A percentile compares a stretch with the other conserved stretches of the same genome.
These are phyloP conservation scores for Monoplex corrugatus DNA, from an alignment of 2,888 invertebrate species.

Conservation along the genomic window DNA sequence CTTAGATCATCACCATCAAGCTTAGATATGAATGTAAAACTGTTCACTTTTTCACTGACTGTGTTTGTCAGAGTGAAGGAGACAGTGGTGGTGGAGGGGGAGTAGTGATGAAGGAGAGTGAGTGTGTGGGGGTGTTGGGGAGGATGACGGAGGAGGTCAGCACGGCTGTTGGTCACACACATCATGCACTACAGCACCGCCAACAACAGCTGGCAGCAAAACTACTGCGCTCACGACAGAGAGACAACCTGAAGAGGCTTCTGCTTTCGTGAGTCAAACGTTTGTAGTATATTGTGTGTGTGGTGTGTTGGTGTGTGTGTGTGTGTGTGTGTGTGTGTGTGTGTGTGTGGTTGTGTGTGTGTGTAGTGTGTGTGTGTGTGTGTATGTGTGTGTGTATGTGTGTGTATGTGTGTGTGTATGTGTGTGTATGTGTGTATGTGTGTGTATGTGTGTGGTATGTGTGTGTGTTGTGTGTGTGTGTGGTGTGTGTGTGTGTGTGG, in stretches of 20 bases:
- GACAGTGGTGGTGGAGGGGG: not conserved
- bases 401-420: not conserved
- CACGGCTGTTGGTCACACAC: slow-evolving; percentile 58
- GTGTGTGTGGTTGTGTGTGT: not conserved
- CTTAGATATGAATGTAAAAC: too few relatives aligned
- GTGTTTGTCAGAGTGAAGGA: not conserved
- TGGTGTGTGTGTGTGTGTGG: not conserved
- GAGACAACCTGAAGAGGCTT: slow-evolving; percentile 68
- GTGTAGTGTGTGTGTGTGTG: not conserved
- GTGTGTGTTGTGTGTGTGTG: too few relatives aligned
- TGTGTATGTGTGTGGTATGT: too few relatives aligned
- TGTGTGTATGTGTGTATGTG: not conserved
- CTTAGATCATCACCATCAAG: too few relatives aligned
- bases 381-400: not conserved
- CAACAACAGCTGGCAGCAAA: slow-evolving; percentile 66
- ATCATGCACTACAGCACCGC: slow-evolving; percentile 57
- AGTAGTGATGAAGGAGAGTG: slow-evolving; percentile 48
- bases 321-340: not conserved
- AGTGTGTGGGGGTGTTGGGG: slow-evolving; percentile 54
- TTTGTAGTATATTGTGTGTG: too few relatives aligned
- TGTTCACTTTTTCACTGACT: not conserved
- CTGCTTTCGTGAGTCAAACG: slow-evolving; percentile 61
- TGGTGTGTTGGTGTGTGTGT: not conserved
- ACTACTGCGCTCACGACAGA: slow-evolving; percentile 74
- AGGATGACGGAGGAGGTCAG: slow-evolving; percentile 55